phyloP scores from a whole-genome alignment of 53 echinoderm and acorn worm genomes.

The Apostichopus leukothele region DNA sequence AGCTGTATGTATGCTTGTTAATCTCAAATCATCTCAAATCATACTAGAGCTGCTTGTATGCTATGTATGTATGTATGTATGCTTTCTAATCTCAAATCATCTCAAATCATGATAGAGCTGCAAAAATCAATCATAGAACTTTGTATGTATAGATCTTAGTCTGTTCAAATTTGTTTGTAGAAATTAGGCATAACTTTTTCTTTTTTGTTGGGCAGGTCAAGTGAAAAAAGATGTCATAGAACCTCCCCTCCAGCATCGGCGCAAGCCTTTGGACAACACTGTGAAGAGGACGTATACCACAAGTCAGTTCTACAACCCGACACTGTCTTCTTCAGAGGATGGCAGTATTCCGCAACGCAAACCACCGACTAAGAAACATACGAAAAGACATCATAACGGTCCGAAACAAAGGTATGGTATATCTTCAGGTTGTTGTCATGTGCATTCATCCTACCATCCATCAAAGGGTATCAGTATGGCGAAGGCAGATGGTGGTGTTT shows the following conservation, averaged over 20 bases:
- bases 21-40: too few relatives aligned
- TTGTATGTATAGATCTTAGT: too few relatives aligned
- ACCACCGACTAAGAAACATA: conserved; percentile 13
- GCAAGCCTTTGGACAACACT: conserved; percentile 54
- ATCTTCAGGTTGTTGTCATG: background rate
- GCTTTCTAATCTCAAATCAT: too few relatives aligned
- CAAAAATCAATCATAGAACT: too few relatives aligned
- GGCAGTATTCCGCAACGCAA: conserved; percentile 12
- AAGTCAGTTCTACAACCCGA: conserved; percentile 56
- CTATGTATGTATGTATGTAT: too few relatives aligned
- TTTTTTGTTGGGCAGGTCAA: background rate
- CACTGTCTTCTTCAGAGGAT: conserved; percentile 8
- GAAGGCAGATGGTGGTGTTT: too few relatives aligned
- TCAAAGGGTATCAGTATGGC: too few relatives aligned
- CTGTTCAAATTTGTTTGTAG: too few relatives aligned
- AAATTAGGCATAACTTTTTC: background rate
- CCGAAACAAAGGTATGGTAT: conserved; percentile 47
- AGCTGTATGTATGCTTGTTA: too few relatives aligned
- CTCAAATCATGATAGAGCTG: too few relatives aligned
- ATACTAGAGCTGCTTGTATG: too few relatives aligned
- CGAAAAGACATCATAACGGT: conserved; percentile 33
- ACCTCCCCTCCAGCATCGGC: conserved; percentile 76
- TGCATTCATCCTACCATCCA: too few relatives aligned
- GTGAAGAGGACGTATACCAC: conserved; percentile 84
- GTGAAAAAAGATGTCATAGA: conserved; percentile 57